A percentile compares a stretch with the other conserved stretches of the same genome.
These are phyloP conservation scores for Axinella damicornis DNA, from an alignment of 37 sponge, comb jelly and placozoan species.

Conservation along the genomic window DNA sequence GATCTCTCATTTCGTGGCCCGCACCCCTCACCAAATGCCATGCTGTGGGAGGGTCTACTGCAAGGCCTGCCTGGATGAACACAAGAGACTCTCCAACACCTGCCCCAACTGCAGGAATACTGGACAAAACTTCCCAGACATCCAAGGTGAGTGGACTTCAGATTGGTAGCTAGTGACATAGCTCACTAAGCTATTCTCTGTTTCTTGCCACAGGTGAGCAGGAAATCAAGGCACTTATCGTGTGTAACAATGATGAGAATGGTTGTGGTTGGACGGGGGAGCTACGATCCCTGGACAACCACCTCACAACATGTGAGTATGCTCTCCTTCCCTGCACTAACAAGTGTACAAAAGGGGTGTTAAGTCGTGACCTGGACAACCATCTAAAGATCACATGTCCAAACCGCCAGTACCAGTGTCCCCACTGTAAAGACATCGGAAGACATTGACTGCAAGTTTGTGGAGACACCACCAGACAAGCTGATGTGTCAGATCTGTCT, in stretches of 20 bases:
- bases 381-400: constrained; percentile 24
- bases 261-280: constrained; percentile 40
- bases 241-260: constrained; percentile 1
- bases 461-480: too few relatives aligned
- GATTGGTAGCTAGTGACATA: too few relatives aligned
- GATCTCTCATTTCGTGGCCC: constrained; percentile 16
- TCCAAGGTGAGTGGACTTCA: too few relatives aligned
- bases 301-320: constrained; percentile 9
- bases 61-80: constrained; percentile 1
- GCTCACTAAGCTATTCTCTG: too few relatives aligned
- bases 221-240: constrained; percentile 33
- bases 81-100: neutral
- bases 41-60: constrained; percentile 56
- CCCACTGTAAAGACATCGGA: constrained; percentile 33
- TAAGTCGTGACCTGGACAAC: constrained; percentile 11
- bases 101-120: constrained; percentile 36
- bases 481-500: too few relatives aligned
- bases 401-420: constrained; percentile 41
- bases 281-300: constrained; percentile 7
- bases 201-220: constrained; percentile 6
- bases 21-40: constrained; percentile 15
- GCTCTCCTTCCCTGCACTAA: constrained; percentile 31
- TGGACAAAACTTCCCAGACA: too few relatives aligned
- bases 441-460: constrained; percentile 29
- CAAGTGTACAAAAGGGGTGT: constrained; percentile 6